phyloP scores from a whole-genome alignment of 2,797 vertebrate genomes.

The Gymnopithys bicolor region DNA sequence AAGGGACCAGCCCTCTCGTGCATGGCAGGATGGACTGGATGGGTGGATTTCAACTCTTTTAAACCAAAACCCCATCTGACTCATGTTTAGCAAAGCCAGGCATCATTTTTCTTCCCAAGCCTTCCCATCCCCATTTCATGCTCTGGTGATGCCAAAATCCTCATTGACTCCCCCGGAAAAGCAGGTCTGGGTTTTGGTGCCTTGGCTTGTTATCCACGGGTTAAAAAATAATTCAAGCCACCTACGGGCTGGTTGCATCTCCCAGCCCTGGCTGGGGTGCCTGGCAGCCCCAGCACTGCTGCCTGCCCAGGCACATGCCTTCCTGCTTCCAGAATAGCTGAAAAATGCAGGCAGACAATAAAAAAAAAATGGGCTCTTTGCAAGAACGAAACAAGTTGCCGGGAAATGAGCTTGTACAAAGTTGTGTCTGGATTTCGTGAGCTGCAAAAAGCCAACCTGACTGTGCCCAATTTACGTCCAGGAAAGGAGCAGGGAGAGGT shows the following conservation, averaged over 20 bases:
- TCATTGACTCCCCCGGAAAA: neutral
- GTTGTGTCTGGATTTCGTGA: neutral
- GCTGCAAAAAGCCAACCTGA: neutral
- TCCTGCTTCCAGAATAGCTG: neutral
- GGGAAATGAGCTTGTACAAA: neutral
- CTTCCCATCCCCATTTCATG: accelerated
- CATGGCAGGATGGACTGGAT: accelerated
- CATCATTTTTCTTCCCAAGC: neutral
- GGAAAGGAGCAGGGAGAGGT: neutral
- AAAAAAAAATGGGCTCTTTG: neutral
- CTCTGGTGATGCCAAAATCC: neutral
- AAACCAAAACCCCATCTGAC: neutral
- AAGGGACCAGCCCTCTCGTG: neutral
- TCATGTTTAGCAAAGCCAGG: neutral
- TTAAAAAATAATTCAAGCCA: neutral
- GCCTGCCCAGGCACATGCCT: constrained; percentile 11
- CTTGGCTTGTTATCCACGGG: neutral
- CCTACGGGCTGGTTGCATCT: neutral
- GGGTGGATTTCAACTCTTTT: neutral
- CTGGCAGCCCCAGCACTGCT: neutral
- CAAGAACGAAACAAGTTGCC: neutral
- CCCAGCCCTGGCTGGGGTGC: neutral
- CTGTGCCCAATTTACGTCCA: accelerated
- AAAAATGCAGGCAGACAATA: neutral
- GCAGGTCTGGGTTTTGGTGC: neutral